Evolutionary conservation across 2,888 invertebrate genomes (phyloP), one percentile per base, ranked within the genome.

Genomic region (Steromphala cineraria): DNA sequence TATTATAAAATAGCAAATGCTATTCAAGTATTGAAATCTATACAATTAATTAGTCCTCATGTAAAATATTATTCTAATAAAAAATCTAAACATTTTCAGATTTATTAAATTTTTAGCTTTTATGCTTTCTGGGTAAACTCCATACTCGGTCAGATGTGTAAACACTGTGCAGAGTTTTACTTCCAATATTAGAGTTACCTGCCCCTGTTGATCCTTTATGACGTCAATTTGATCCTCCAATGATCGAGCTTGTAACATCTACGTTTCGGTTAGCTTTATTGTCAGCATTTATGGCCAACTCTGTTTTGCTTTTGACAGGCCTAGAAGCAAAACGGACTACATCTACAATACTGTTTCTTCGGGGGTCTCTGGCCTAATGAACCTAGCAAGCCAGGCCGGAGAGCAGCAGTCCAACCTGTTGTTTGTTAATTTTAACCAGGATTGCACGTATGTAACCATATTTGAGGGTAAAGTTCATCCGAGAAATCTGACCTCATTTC

Each of bases 401-500:
- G 96, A 96, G 94, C 95, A 96, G 93, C 90, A 89, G 85, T 91
- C 91, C 79, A 97, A 96, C 94, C 96, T 96, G 94, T 96, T 97
- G 94, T 98, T 97, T 94, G 98, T 98, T 91, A 98, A 98, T 95
- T 99, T 99, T 94, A 99, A 99, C 94, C 98, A 99, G 94, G 98
- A 99, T 94, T 96, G 96, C 96, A 97, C 98, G 98, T 98, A 96
- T 97, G 98, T 96, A 85, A 13, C 5, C 46, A 46, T 46, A 10
- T 46, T 46, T 46, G 56, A 36, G 17, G 53, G 21, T 31, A 28
- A 53, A 40, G 67, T 79, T 78, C 31, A 31, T 67, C 46, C 21
- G 19, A 75, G 46, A 75, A 36, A 55, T 56, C 46, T 28, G 55
- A 52, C n/a, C 56, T 53, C 24, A 77, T 75, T 24, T n/a, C 5